Conservation (phyloP, 1,140 invertebrate species). For the Drosophila parvula region DNA sequence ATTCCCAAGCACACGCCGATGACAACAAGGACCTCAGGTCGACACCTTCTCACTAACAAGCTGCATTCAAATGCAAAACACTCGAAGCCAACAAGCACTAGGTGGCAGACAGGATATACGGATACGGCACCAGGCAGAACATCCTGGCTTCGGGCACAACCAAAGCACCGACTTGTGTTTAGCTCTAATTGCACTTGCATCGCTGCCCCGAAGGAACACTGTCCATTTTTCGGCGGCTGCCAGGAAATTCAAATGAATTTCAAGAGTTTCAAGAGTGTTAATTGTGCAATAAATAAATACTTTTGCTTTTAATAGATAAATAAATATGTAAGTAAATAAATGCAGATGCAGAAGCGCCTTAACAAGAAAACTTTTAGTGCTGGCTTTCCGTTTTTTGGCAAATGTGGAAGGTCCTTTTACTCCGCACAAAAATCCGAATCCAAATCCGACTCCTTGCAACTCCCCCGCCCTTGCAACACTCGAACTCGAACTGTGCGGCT, state of each 20-base stretch:
- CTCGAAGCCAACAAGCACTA: not conserved
- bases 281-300: not conserved
- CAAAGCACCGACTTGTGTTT: constrained; percentile 48
- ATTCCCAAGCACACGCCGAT: not conserved
- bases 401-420: constrained; percentile 34
- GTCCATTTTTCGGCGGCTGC: constrained; percentile 22
- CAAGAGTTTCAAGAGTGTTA: not conserved
- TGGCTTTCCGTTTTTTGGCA: constrained; percentile 59
- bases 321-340: not conserved
- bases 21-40: no score
- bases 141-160: constrained; percentile 2
- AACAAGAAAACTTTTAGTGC: constrained; percentile 69
- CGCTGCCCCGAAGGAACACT: not conserved
- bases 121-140: not conserved
- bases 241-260: not conserved
- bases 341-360: constrained; percentile 3
- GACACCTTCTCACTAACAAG: constrained; percentile 24
- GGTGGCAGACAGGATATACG: constrained; percentile 11
- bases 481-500: constrained; percentile 22
- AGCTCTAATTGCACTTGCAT: constrained; percentile 61
- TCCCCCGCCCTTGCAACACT: not conserved
- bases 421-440: not conserved
- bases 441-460: not conserved
- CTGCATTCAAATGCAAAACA: constrained; percentile 39
- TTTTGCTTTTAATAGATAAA: not conserved